Conservation (phyloP, 2,888 invertebrate species). For the Mimachlamys varia region DNA sequence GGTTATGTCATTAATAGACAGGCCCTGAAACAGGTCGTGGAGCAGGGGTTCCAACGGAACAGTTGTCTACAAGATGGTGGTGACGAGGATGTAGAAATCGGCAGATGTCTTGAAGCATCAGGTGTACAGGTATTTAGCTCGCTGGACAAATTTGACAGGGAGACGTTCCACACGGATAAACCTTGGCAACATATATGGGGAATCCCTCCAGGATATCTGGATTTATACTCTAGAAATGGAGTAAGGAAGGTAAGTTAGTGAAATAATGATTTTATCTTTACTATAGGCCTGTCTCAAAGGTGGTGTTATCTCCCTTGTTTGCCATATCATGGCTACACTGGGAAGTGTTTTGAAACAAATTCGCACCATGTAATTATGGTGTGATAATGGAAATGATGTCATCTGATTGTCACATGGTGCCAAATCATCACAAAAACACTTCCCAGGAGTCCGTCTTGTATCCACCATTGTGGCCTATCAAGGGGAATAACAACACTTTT, state of each 20-base stretch:
- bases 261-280: not conserved
- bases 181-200: slow-evolving; percentile 79
- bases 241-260: slow-evolving; percentile 54
- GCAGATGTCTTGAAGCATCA: slow-evolving; percentile 88
- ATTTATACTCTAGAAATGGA: slow-evolving; percentile 56
- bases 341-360: too few species aligned
- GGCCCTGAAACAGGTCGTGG: slow-evolving; percentile 89
- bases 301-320: too few species aligned
- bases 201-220: slow-evolving; percentile 58
- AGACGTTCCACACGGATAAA: slow-evolving; percentile 96
- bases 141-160: slow-evolving; percentile 91
- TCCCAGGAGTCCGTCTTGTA: too few species aligned
- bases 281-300: too few species aligned
- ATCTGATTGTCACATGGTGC: too few species aligned
- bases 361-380: too few species aligned
- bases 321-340: too few species aligned
- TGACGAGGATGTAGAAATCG: slow-evolving; percentile 96
- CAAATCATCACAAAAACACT: too few species aligned
- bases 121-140: slow-evolving; percentile 94
- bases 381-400: too few species aligned
- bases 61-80: slow-evolving; percentile 85
- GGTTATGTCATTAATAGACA: slow-evolving; percentile 93
- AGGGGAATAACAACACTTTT: too few species aligned
- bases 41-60: slow-evolving; percentile 86
- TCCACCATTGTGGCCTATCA: too few species aligned